Conservation (phyloP, 2,113 vertebrate species). For the Chloropsis hardwickii region DNA sequence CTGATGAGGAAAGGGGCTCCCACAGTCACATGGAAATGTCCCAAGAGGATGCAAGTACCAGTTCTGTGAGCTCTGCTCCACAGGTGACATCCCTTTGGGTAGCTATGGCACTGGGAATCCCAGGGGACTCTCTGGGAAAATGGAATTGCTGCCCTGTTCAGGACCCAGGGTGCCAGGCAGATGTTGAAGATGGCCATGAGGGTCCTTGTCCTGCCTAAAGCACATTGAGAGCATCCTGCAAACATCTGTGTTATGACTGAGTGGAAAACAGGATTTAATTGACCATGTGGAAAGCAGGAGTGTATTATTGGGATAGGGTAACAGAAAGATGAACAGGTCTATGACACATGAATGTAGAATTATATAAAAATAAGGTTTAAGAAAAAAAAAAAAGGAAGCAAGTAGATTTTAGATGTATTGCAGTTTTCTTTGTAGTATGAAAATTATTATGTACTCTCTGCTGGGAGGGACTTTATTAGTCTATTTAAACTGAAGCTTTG, state of each 20-base stretch:
- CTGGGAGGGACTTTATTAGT: background rate
- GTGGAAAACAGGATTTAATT: background rate
- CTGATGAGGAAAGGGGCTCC: background rate
- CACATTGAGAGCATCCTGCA: background rate
- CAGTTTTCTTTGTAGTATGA: background rate
- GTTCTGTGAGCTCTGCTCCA: background rate
- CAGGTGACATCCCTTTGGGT: background rate
- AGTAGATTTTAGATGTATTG: background rate
- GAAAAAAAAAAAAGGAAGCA: background rate
- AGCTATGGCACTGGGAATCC: background rate
- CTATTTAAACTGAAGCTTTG: background rate
- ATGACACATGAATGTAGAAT: background rate
- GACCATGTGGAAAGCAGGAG: background rate
- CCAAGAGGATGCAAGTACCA: background rate
- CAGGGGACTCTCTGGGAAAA: background rate
- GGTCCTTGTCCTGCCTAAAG: background rate
- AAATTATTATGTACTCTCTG: background rate
- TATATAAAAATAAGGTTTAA: background rate
- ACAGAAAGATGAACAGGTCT: background rate
- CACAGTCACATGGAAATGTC: accelerated
- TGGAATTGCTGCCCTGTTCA: background rate
- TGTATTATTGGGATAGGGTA: background rate
- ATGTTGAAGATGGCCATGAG: background rate
- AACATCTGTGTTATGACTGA: background rate
- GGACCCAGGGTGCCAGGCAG: background rate